A percentile compares a stretch with the other conserved stretches of the same genome.
Conservation (phyloP, 2,797 vertebrate genomes). For the Tragelaphus eurycerus region DNA sequence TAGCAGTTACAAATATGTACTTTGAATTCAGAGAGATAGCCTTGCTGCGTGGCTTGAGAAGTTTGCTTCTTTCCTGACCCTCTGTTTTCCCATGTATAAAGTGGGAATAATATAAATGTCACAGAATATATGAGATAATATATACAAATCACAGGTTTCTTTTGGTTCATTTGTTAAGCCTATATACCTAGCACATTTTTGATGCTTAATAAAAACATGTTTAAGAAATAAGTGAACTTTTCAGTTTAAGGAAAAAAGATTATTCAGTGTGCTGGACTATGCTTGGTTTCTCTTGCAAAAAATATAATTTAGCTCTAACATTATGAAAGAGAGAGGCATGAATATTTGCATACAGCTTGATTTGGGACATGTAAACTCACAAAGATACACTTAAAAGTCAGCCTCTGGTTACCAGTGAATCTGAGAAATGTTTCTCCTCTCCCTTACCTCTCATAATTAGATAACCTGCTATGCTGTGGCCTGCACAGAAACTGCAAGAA, state of each 20-base stretch:
- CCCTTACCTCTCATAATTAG: conserved; percentile 60
- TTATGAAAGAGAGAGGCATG: not conserved
- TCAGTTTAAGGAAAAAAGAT: not conserved
- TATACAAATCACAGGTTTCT: not conserved
- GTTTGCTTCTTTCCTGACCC: not conserved
- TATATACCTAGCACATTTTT: not conserved
- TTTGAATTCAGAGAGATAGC: not conserved
- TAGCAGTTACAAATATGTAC: not conserved
- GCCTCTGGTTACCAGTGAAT: not conserved
- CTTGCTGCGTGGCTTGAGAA: not conserved
- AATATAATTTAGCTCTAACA: not conserved
- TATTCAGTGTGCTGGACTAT: not conserved
- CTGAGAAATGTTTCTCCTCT: conserved; percentile 7
- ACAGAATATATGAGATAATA: not conserved
- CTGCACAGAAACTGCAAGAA: conserved; percentile 88
- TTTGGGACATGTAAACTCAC: not conserved
- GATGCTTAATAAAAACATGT: not conserved
- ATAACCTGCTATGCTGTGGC: conserved; percentile 87
- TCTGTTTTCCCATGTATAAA: conserved; percentile 18
- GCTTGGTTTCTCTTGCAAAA: conserved; percentile 8
- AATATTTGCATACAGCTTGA: not conserved
- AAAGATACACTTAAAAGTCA: not conserved
- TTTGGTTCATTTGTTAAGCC: conserved; percentile 1
- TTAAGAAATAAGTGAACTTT: conserved; percentile 11
- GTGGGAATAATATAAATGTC: not conserved